Conservation (phyloP, 2,113 vertebrate genomes). For the Otolemur garnettii region DNA sequence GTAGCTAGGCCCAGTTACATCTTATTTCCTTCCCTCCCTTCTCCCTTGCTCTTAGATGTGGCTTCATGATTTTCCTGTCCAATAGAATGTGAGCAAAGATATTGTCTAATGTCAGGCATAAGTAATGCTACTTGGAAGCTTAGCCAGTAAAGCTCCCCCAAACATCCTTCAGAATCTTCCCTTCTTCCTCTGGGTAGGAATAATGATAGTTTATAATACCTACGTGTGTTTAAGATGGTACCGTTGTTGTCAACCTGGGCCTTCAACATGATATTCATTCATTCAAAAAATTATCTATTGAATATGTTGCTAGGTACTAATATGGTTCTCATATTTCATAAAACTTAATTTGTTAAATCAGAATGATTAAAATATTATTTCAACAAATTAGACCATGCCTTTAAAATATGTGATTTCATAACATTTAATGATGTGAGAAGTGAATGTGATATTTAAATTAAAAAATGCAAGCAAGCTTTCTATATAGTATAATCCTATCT, state of each 20-base stretch:
- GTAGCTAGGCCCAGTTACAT: background rate
- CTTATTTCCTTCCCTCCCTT: background rate
- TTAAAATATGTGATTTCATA: constrained; percentile 19
- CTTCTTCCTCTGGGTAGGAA: background rate
- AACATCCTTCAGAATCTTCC: background rate
- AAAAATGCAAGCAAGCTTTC: background rate
- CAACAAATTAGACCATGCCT: background rate
- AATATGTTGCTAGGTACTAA: background rate
- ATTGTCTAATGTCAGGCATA: background rate
- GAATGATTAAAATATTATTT: constrained; percentile 29
- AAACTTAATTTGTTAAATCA: background rate
- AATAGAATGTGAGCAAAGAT: background rate
- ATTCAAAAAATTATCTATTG: background rate
- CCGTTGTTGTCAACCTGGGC: background rate
- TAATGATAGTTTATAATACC: background rate
- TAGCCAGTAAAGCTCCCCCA: background rate
- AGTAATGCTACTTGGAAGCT: background rate
- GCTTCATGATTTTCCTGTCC: background rate
- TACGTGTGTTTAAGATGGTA: background rate
- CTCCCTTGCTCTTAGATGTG: background rate
- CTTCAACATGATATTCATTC: background rate
- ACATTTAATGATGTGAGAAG: background rate
- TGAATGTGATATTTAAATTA: constrained; percentile 10
- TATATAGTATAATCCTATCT: background rate
- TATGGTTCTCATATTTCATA: background rate